Evolutionary conservation across 1,140 invertebrate species (phyloP).

Genomic region (Galleria mellonella): DNA sequence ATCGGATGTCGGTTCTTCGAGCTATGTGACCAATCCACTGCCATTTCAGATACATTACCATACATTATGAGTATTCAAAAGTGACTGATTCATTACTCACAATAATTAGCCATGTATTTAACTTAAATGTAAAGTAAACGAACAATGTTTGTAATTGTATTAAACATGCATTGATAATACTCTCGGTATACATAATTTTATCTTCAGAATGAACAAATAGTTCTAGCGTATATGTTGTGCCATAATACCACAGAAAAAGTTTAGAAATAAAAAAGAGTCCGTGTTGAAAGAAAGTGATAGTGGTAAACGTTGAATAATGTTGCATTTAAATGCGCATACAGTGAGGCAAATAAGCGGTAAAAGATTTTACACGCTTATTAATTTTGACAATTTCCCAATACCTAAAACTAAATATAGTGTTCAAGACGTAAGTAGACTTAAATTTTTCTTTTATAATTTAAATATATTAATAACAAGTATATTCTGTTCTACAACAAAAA

Average conservation of each 20-base stretch:
- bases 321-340: slow-evolving; percentile 19
- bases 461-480: no score
- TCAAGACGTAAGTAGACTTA: slow-evolving; percentile 20
- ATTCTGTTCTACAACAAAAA: no score
- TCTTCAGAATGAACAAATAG: neutral
- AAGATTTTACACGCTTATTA: slow-evolving; percentile 32
- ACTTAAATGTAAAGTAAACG: neutral
- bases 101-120: neutral
- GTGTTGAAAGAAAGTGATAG: slow-evolving; percentile 5
- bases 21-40: no score
- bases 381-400: slow-evolving; percentile 23
- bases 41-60: no score
- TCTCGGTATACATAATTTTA: neutral
- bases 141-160: neutral
- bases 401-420: slow-evolving; percentile 12
- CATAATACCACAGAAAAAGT: neutral
- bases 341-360: slow-evolving; percentile 17
- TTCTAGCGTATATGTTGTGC: slow-evolving; percentile 1
- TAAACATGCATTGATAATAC: neutral
- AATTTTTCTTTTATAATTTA: no score
- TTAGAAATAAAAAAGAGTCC: no score
- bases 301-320: slow-evolving; percentile 19
- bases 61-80: no score
- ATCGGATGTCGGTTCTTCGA: no score
- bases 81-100: no score